Evolutionary conservation across 2,113 vertebrate genomes (phyloP), one percentile per base, ranked within the genome.

Genomic region (Myiozetetes cayanensis): DNA sequence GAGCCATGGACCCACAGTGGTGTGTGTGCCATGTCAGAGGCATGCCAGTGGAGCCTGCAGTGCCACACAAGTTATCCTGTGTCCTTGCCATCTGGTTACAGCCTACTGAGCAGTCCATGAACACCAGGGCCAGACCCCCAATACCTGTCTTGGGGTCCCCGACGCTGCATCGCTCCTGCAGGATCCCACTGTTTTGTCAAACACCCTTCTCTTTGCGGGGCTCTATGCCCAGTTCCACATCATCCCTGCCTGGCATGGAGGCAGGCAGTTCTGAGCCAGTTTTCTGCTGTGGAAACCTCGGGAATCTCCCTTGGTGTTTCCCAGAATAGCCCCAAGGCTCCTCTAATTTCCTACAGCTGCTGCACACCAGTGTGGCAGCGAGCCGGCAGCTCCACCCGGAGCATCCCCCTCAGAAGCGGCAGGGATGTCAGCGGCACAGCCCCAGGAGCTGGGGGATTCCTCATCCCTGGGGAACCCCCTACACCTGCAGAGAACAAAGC

Each of bases 241-340:
- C 79, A 87, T 92, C 65, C 41, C 62, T 37, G 83, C 44, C 68
- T 75, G 84, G 91, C 19, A 17, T 24, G 24, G 53, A 90, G 37
- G 55, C 81, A 91, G 50, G 53, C 77, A 81, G 87, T 46, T 93
- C 87, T 21, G 63, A 94, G 91, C 79, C 93, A 94, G 86, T 47
- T 89, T 93, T 92, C 84, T 80, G 47, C 85, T 91, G 75, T 4
- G 19, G 93, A 96, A 92, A 94, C 74, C 88, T 87, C 23, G 72
- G 92, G 92, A 86, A 96, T 95, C 88, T 94, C 94, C 91, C 86
- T 88, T 79, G 85, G 90, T 78, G 91, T 93, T 94, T 93, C 92
- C 90, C 73, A 90, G 88, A 93, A 93, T 49, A 94, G 73, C 89
- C 88, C 85, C 79, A 84, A 67, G 41, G 90, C 93, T 96, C 52